Base-by-base conservation (phyloP, 2,113 vertebrate genomes). In the Dasyurus viverrinus region DNA sequence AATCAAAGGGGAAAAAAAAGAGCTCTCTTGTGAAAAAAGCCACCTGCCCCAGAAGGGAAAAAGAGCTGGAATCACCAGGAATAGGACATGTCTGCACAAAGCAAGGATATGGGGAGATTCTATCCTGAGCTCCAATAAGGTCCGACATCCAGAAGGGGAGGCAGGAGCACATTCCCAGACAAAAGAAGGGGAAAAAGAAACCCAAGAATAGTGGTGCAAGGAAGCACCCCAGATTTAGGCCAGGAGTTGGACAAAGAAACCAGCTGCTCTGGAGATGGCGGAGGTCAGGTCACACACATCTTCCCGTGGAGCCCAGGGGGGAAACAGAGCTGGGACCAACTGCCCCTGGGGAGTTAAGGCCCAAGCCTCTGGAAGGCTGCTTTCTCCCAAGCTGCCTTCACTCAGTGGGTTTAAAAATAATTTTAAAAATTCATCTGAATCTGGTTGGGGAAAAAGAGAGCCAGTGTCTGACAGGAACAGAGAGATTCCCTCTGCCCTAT, bases 221-320 rank as follows among this genome's bases (percentile, higher is more conserved):
- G 68, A 84, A 84, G 68, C n/a, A n/a, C 68, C 68, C 42, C 6
- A 42, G 68, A 36, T 84, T n/a, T 42, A 84, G n/a, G 68, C 7
- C 68, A 42, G n/a, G n/a, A 42, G n/a, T 84, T 84, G n/a, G 68
- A n/a, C 68, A 96, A 48, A 0, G 91, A 97, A 96, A 93, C 97
- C 95, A 42, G 55, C 47, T 0, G 90, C 92, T 93, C 95, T 50
- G 90, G 89, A 0, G 60, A 91, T 93, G 92, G 92, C 92, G 93
- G 95, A 27, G 48, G 54, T 12, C 0, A 76, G 68, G 68, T 84
- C 8, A 42, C 36, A 42, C 68, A 76, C 68, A 84, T 42, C 68
- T 84, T 42, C 68, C n/a, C n/a, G 23, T 42, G 68, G 68, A 42
- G n/a, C 68, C 68, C 68, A 42, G n/a, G n/a, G n/a, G 68, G 55